Conservation (phyloP, 2,113 vertebrate species). For the Silurus meridionalis region DNA sequence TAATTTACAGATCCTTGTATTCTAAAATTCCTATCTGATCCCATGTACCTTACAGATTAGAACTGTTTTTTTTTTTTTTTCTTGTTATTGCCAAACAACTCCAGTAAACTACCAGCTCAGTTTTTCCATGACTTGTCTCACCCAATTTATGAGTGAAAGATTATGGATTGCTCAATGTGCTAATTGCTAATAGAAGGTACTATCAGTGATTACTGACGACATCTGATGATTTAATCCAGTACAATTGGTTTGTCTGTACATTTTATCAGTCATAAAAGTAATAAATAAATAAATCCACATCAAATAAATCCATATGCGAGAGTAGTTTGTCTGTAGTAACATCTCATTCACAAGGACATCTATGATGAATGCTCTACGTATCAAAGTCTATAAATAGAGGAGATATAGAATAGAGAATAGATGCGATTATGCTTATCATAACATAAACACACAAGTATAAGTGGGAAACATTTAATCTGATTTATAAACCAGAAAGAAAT, state of each 20-base stretch:
- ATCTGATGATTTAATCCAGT: background rate
- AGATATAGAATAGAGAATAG: too few relatives aligned
- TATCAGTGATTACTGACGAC: background rate
- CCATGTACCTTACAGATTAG: background rate
- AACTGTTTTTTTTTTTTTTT: background rate
- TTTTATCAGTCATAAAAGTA: background rate
- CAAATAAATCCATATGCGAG: too few relatives aligned
- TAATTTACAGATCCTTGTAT: background rate
- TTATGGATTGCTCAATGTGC: background rate
- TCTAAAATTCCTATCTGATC: background rate
- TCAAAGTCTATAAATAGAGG: background rate
- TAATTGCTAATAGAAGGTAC: background rate
- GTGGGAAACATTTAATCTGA: background rate
- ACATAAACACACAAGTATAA: too few relatives aligned
- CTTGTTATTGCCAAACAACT: background rate
- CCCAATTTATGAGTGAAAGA: background rate
- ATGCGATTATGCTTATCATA: too few relatives aligned
- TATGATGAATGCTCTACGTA: background rate
- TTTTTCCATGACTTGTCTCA: background rate
- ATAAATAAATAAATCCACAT: background rate
- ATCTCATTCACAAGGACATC: background rate
- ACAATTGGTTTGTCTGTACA: background rate
- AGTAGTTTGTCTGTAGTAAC: background rate
- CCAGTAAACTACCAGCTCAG: background rate
- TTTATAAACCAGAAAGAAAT: background rate